Evolutionary conservation across 2,113 vertebrate species (phyloP).

Genomic region (Macroglossus sobrinus): DNA sequence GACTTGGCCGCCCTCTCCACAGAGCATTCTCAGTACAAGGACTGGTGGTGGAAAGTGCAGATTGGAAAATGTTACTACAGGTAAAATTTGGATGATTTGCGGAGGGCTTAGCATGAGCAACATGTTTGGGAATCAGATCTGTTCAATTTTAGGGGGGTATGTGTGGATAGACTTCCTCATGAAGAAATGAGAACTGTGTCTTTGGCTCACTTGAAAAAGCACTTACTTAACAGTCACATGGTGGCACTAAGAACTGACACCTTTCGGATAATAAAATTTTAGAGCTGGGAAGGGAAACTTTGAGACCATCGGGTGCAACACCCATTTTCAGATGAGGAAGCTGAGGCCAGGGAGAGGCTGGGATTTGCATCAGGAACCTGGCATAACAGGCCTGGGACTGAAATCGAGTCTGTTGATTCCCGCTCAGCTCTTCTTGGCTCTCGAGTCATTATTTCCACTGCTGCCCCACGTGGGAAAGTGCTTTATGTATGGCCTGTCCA

Average conservation of each 20-base stretch:
- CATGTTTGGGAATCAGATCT: background rate
- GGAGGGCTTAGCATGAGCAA: background rate
- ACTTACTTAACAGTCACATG: background rate
- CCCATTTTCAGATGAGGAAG: background rate
- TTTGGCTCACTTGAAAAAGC: background rate
- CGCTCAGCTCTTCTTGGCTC: background rate
- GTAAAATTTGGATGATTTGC: conserved; percentile 77
- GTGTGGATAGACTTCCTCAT: background rate
- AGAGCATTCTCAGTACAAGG: conserved; percentile 95
- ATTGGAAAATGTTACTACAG: conserved; percentile 98
- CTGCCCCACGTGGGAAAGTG: background rate
- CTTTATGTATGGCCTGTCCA: background rate
- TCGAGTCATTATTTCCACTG: background rate
- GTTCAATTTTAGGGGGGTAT: background rate
- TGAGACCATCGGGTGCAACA: background rate
- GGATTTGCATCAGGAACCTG: background rate
- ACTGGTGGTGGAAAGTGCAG: conserved; percentile 99
- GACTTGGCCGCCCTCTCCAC: conserved; percentile 96
- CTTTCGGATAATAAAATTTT: background rate
- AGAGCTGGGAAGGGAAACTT: background rate
- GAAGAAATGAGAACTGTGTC: background rate
- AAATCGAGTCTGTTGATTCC: background rate
- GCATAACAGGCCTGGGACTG: background rate
- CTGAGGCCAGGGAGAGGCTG: background rate
- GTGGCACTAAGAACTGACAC: background rate